These are phyloP conservation scores for Isurus oxyrinchus DNA, from an alignment of 2,113 vertebrate genomes.

Conservation along the genomic window DNA sequence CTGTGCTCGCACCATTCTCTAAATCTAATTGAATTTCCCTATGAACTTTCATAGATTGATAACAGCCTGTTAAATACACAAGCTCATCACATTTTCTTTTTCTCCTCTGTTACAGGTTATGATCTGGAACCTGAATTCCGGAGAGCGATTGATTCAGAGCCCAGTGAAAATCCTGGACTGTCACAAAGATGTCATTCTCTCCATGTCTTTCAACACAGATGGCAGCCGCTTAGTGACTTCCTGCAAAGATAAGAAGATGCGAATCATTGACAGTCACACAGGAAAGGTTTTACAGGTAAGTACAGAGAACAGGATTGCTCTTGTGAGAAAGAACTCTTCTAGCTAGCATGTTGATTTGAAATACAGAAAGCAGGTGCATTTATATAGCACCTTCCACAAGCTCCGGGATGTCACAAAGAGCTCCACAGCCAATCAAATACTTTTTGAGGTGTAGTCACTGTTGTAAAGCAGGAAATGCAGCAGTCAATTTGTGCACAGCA, in stretches of 20 bases:
- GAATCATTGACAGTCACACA: conserved; percentile 69
- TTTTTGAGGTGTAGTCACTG: background rate
- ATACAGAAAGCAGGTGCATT: background rate
- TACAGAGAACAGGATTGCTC: background rate
- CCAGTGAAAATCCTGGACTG: conserved; percentile 67
- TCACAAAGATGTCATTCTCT: conserved; percentile 79
- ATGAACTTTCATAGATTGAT: no score
- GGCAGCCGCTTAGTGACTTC: conserved; percentile 79
- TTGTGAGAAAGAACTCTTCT: background rate
- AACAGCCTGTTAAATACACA: background rate
- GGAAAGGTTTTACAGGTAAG: conserved; percentile 66
- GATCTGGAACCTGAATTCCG: conserved; percentile 81
- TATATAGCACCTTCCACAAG: background rate
- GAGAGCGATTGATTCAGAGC: conserved; percentile 59
- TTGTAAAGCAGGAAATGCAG: no score
- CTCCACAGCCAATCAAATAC: background rate
- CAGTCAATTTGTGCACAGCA: no score
- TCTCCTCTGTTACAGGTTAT: conserved; percentile 63
- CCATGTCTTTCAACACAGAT: conserved; percentile 84
- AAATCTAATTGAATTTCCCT: background rate
- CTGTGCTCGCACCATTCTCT: background rate
- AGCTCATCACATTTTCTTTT: background rate
- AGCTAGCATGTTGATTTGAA: background rate
- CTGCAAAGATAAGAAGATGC: conserved; percentile 79
- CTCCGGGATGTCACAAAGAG: background rate